Conservation (phyloP, 1,140 invertebrate genomes). For the Polypedilum pembai region DNA sequence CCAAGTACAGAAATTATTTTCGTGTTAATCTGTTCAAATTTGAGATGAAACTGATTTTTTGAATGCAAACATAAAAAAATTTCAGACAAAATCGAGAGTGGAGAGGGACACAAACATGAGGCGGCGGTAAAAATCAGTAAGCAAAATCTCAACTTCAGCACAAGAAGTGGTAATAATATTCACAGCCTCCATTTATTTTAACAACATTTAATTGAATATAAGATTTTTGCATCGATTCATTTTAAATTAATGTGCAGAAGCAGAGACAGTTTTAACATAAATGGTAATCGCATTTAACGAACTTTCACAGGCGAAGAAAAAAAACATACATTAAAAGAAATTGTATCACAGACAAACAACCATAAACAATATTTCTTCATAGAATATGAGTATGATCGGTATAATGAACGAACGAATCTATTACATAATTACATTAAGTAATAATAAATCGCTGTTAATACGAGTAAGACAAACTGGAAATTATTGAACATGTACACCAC, state of each 20-base stretch:
- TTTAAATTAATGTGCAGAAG: background rate
- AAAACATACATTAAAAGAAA: background rate
- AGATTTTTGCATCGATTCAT: background rate
- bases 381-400: background rate
- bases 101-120: background rate
- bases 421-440: slow-evolving; percentile 10
- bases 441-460: slow-evolving; percentile 12
- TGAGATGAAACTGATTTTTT: no score
- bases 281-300: background rate
- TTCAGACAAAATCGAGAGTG: background rate
- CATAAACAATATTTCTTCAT: background rate
- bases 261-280: background rate
- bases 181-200: background rate
- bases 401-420: background rate
- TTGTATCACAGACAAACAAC: background rate
- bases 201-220: background rate
- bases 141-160: background rate
- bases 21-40: no score
- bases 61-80: background rate
- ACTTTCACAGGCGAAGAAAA: background rate
- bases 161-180: background rate
- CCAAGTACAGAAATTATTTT: background rate
- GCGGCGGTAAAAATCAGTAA: background rate
- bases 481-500: background rate
- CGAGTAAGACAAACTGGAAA: background rate